Base-by-base conservation (phyloP, 2,113 vertebrate genomes). In the Rhineura floridana region DNA sequence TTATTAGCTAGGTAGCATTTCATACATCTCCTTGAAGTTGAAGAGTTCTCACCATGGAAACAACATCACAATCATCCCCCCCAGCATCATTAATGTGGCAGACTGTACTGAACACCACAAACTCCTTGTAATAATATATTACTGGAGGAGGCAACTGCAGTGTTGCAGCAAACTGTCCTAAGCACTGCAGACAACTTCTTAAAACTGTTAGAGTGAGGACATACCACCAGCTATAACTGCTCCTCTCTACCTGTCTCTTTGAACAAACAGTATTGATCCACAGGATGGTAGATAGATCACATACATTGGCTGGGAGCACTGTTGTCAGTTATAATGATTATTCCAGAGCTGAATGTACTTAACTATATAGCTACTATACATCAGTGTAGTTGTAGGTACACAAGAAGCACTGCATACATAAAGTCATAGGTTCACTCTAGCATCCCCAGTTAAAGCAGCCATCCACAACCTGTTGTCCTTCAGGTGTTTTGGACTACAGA, bases 291-390 rank as follows among this genome's bases (percentile, higher is more conserved):
- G 87, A 79, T 30, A 80, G 33, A 8, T 1, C 42, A 70, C 11
- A 15, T 48, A 1, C 30, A 87, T 28, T 50, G 75, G 72, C 28
- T 7, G 19, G 70, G 62, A 85, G 83, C n/a, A 23, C n/a, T 84
- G n/a, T 46, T 89, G 30, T 88, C 59, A 79, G 33, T 81, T 90
- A 81, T 5, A 84, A 80, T 65, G 28, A 42, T 76, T 63, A 15
- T 85, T 75, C 70, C 11, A 91, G 17, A 42, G 5, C 6, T 48
- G 46, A 33, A 12, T 63, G 12, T 63, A 21, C 55, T 63, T 55
- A 28, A 3, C 48, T n/a, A n/a, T 87, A 42, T 39, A 59, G 69
- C 80, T 33, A 7, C 39, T 55, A 39, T 8, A 1, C 30, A 78
- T 36, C 46, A 70, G 6, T 44, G 36, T 63, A 42, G 21, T 21